A percentile compares a stretch with the other conserved stretches of the same genome.
These are phyloP conservation scores for Proterorhinus semilunaris DNA, from an alignment of 2,113 vertebrate genomes.

Conservation along the genomic window DNA sequence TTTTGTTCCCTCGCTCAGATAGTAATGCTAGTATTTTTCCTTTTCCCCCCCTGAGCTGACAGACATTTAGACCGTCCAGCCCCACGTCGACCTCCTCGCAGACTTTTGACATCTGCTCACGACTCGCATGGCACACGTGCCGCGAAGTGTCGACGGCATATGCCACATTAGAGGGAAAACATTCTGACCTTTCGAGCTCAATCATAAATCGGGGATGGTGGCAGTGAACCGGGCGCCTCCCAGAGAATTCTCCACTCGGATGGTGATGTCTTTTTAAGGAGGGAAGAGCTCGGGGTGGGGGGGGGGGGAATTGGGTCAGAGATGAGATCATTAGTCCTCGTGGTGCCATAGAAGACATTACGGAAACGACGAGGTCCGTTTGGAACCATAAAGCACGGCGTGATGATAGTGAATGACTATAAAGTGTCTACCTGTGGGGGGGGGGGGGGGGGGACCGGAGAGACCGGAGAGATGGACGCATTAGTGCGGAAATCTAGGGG, in stretches of 20 bases:
- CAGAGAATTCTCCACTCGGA: slow-evolving; percentile 3
- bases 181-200: slow-evolving; percentile 40
- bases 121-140: slow-evolving; percentile 15
- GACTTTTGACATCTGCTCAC: neutral
- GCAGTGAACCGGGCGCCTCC: slow-evolving; percentile 14
- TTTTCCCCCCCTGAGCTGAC: neutral
- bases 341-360: neutral
- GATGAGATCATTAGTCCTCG: slow-evolving; percentile 21
- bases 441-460: slow-evolving; percentile 4
- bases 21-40: too few species aligned
- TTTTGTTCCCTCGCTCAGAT: too few species aligned
- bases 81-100: too few species aligned
- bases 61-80: too few species aligned
- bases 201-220: slow-evolving; percentile 27
- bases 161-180: slow-evolving; percentile 42
- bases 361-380: slow-evolving; percentile 4
- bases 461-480: slow-evolving; percentile 11
- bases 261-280: slow-evolving; percentile 19
- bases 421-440: slow-evolving; percentile 13
- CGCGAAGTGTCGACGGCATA: slow-evolving; percentile 14
- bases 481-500: neutral
- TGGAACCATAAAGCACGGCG: slow-evolving; percentile 24
- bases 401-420: neutral
- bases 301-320: neutral
- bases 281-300: neutral